Base-by-base conservation (phyloP, 1,140 invertebrate species). In the Listronotus bonariensis region DNA sequence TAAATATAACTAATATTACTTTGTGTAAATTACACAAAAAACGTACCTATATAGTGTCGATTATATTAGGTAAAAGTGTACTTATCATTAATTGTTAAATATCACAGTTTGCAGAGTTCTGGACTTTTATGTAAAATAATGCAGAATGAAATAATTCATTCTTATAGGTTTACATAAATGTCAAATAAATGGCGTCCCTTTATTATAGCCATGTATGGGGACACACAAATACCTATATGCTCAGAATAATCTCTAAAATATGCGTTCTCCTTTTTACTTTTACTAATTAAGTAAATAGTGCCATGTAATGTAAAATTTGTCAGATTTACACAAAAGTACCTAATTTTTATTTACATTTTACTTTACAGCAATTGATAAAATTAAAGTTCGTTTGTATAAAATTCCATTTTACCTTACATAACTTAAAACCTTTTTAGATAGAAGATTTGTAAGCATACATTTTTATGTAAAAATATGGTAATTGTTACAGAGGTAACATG, bases 11-110 rank as follows among this genome's bases (percentile, higher is more conserved):
- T 42, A 57, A 67, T 69, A 67, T 67, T 72, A 68, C 58, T 70
- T 68, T 67, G 64, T 70, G 67, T 69, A 71, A 71, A 71, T 68
- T 66, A 69, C 62, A 73, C 69, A 69, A 67, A 71, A 68, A 69
- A 71, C 68, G 68, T 71, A 69, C 66, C 54, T 68, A 70, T 71
- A 68, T 74, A 72, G 67, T 68, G 69, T 68, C 68, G 70, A 69
- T 72, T 65, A 69, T 72, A 70, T 72, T 70, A 72, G 67, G 67
- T 66, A 71, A 71, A 67, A 61, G 62, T 68, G 53, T 55, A 64
- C 53, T 64, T 65, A 65, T 52, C 63, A 72, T 72, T 68, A 71
- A 71, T 68, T 72, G 68, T 74, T 68, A 71, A 64, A 64, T 64
- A 56, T 64, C 59, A 61, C 59, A 61, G 59, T 61, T 61, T 53